These are phyloP conservation scores for Pithys albifrons DNA, from an alignment of 2,113 vertebrate genomes.

Conservation along the genomic window DNA sequence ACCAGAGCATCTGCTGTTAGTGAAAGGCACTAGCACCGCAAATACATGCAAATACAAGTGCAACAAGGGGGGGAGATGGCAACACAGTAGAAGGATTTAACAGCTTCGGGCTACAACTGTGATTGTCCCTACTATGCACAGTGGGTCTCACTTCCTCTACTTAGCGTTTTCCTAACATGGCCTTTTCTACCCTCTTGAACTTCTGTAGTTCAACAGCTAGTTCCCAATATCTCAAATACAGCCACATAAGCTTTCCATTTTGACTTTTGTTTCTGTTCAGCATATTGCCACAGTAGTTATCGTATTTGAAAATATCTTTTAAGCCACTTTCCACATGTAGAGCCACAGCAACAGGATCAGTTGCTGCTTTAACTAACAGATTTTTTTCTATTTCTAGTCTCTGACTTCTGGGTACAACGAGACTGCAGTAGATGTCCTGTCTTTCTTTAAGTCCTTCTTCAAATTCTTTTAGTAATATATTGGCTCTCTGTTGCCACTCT, in stretches of 20 bases:
- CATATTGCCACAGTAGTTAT: slow-evolving; percentile 86
- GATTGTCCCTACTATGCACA: background rate
- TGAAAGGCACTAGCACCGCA: slow-evolving; percentile 8
- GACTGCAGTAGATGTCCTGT: slow-evolving; percentile 89
- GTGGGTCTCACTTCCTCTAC: background rate
- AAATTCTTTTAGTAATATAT: slow-evolving; percentile 78
- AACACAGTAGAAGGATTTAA: background rate
- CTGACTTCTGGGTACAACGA: slow-evolving; percentile 76
- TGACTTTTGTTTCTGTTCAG: slow-evolving; percentile 84
- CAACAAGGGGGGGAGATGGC: background rate
- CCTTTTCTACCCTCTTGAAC: slow-evolving; percentile 82
- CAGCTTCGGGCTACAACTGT: background rate
- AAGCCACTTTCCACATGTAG: slow-evolving; percentile 84
- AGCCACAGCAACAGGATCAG: slow-evolving; percentile 77
- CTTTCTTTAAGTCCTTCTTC: slow-evolving; percentile 85
- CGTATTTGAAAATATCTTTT: slow-evolving; percentile 90
- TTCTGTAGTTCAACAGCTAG: slow-evolving; percentile 84
- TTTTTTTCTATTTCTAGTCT: slow-evolving; percentile 89
- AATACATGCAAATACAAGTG: background rate
- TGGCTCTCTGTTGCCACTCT: slow-evolving; percentile 81
- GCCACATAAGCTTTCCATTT: slow-evolving; percentile 95
- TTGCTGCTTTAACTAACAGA: slow-evolving; percentile 82
- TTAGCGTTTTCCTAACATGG: slow-evolving; percentile 70
- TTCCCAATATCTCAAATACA: slow-evolving; percentile 93
- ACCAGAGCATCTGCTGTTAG: background rate